These are phyloP conservation scores for Vidua chalybeata DNA, from an alignment of 2,113 vertebrate species.

Conservation along the genomic window DNA sequence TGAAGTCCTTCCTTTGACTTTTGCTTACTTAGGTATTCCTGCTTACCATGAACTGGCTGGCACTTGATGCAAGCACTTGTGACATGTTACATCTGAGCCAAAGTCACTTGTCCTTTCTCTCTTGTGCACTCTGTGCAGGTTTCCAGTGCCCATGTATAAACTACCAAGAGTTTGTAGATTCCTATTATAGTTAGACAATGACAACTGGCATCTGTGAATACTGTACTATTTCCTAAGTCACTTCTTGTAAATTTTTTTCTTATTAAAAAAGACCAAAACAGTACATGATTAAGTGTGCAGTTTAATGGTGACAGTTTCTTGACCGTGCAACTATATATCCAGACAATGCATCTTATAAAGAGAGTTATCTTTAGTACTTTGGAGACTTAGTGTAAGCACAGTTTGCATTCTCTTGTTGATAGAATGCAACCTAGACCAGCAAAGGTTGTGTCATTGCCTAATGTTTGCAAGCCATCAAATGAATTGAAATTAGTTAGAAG, in stretches of 20 bases:
- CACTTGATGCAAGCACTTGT: conserved; percentile 31
- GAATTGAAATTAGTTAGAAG: neutral
- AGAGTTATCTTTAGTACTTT: neutral
- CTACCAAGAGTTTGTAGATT: neutral
- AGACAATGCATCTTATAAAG: neutral
- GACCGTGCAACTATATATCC: neutral
- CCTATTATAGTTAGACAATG: neutral
- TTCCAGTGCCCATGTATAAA: neutral
- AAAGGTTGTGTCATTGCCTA: neutral
- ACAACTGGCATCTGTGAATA: neutral
- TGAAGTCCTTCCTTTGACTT: conserved; percentile 60
- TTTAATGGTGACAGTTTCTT: neutral
- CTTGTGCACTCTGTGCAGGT: neutral
- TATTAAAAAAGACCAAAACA: neutral
- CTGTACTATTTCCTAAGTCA: neutral
- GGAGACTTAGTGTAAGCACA: neutral
- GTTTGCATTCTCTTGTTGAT: neutral
- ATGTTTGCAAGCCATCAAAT: neutral
- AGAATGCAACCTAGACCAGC: neutral
- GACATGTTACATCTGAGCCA: conserved; percentile 56
- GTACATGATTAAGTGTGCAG: neutral
- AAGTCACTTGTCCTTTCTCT: conserved; percentile 37
- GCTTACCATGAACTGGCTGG: conserved; percentile 42
- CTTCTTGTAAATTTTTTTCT: neutral
- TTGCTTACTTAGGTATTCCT: conserved; percentile 72